Percentiles rank a stretch among this genome's conserved stretches.
Conservation (phyloP, 1,140 invertebrate genomes). For the Hypothenemus hampei region DNA sequence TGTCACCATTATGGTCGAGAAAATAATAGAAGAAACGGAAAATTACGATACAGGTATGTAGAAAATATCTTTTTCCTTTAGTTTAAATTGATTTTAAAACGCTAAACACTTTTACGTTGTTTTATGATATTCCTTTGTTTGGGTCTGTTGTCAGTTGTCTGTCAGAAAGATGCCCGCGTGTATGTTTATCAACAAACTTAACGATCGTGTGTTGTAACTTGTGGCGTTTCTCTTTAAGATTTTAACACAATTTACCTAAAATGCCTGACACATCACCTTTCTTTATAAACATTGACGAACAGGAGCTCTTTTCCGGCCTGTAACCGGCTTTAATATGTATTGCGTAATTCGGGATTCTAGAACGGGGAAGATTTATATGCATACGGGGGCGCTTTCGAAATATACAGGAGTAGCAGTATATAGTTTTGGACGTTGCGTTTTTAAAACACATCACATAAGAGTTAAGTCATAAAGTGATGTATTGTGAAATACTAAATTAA, state of each 20-base stretch:
- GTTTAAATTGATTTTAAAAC: neutral
- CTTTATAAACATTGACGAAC: neutral
- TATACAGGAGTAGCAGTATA: no score
- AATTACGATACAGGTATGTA: constrained; percentile 40
- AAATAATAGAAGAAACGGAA: constrained; percentile 43
- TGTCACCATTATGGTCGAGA: constrained; percentile 43
- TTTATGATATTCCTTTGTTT: constrained; percentile 7
- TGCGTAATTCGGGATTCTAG: constrained; percentile 2
- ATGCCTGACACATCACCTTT: neutral
- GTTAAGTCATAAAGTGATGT: no score
- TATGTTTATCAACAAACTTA: constrained; percentile 16
- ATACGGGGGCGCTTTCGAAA: no score
- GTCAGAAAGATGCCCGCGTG: constrained; percentile 3
- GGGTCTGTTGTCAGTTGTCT: neutral
- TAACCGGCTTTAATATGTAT: neutral
- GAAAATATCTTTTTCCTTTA: neutral
- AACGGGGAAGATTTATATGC: no score
- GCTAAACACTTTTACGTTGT: neutral
- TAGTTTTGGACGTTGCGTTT: no score
- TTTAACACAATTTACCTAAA: neutral
- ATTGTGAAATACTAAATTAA: no score
- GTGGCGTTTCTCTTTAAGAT: neutral
- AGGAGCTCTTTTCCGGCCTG: neutral
- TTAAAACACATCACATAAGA: no score
- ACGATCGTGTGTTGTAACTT: neutral